Evolutionary conservation across 1,140 invertebrate genomes (phyloP).

Genomic region (Lordiphosa mommai): DNA sequence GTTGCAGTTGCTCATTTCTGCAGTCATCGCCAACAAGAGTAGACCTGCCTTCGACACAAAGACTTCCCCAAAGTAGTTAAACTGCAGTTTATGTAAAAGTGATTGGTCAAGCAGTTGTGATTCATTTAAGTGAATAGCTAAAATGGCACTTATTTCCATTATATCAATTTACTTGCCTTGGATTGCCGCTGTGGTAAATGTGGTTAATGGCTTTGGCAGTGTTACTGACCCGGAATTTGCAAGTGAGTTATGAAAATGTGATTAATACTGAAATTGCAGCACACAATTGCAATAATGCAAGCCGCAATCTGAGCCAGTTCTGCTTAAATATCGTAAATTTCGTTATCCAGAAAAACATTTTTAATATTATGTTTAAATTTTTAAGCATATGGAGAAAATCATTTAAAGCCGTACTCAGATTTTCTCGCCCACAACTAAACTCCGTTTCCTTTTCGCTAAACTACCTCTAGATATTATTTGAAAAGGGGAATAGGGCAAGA

Average conservation of each 20-base stretch:
- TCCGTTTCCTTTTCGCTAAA: no score
- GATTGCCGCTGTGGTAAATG: not conserved
- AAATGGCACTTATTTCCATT: not conserved
- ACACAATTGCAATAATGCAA: no score
- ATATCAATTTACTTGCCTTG: conserved; percentile 9
- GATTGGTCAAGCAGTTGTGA: not conserved
- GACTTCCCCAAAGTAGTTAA: not conserved
- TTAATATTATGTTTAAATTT: no score
- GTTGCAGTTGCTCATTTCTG: conserved; percentile 47
- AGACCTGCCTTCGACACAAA: conserved; percentile 19
- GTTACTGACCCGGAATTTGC: conserved; percentile 17
- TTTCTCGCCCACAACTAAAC: no score
- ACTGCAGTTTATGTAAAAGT: conserved; percentile 6
- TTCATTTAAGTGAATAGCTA: not conserved
- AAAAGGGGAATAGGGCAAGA: no score
- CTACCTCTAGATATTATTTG: no score
- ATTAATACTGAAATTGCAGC: not conserved
- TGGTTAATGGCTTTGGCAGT: not conserved
- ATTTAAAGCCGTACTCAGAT: no score
- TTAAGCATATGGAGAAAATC: no score
- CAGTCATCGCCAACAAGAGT: conserved; percentile 11
- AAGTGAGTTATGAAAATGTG: conserved; percentile 11
- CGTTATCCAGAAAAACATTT: no score
- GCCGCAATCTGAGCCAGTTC: no score
- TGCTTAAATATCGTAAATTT: no score